Base-by-base conservation (phyloP, 2,113 vertebrate genomes). In the Clinocottus analis region DNA sequence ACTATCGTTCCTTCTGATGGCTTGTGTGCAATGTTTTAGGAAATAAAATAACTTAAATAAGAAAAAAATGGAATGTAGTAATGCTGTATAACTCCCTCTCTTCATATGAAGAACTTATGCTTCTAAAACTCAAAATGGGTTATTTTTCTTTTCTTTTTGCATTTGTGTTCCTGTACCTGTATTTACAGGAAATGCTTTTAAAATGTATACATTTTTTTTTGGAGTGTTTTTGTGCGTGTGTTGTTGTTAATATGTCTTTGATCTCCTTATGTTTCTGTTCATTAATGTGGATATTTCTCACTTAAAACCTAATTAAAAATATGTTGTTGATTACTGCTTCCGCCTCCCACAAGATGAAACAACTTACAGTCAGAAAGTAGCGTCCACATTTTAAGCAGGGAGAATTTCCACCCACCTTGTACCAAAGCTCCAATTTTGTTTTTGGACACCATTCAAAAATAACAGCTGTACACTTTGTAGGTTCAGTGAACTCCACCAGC, bases 361-460 rank as follows among this genome's bases (percentile, higher is more conserved):
- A 85, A 77, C 85, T 82, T 31, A 31, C 29, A 31, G 2, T 31
- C 29, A 31, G 2, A 31, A 31, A 31, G n/a, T n/a, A n/a, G n/a
- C n/a, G n/a, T n/a, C n/a, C n/a, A n/a, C n/a, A n/a, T n/a, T n/a
- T n/a, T n/a, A n/a, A n/a, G n/a, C n/a, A n/a, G n/a, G n/a, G n/a
- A 31, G 87, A 80, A 92, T 96, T 96, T 93, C 91, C 92, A 94
- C 80, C 93, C 92, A 72, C 94, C 92, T 94, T 94, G 94, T 93
- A 94, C 94, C 84, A 91, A 77, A 89, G 85, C 93, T 95, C 93
- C 94, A 94, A 89, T 96, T 95, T 96, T 94, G 91, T 79, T 88
- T 94, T 95, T 97, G 97, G 96, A 95, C 93, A 96, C 94, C 91
- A 96, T 94, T 97, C 97, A 97, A 97, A 97, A 93, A 96, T 93